Evolutionary conservation across 2,113 vertebrate genomes (phyloP), one percentile per base, ranked within the genome.

Genomic region (Penelope pileata): DNA sequence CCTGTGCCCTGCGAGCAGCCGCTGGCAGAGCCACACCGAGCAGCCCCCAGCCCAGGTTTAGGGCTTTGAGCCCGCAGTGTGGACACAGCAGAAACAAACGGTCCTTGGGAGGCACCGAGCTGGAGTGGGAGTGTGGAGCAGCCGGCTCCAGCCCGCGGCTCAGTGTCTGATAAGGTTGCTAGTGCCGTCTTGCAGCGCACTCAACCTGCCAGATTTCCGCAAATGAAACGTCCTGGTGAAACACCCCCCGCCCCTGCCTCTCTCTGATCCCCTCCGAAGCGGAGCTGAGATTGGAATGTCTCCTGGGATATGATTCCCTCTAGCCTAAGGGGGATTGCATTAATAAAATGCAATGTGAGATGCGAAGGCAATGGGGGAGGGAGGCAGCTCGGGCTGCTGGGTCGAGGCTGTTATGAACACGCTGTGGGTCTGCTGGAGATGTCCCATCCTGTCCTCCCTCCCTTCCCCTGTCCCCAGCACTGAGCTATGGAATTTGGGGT

Each of bases 271-370:
- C 67, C 91, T 88, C 78, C 34, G 12, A 90, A 94, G 90, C 64
- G 1, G 64, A 70, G 82, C 72, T 7, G 90, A 88, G 94, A 77
- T 79, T 91, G 95, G 96, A 97, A 96, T 95, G 94, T 96, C 93
- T 93, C 87, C 79, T 78, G 93, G 91, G 96, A 90, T 48, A 70
- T n/a, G 79, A 86, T 83, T 95, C 96, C 93, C 73, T 90, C 85
- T 94, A 67, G 95, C 96, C 93, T 60, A 43, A 94, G 95, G 96
- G 94, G 34, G 84, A 42, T 76, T 64, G 82, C 23, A 4, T 92
- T 92, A 74, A 96, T 86, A 90, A 94, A 94, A 77, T 36, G 75
- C 79, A 54, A 59, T 1, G 34, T 48, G 87, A 92, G 89, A 66
- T 1, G 80, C 7, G 68, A 53, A 67, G 95, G 79, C 3, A 16